These are phyloP conservation scores for Ceraclea dissimilis DNA, from an alignment of 2,888 invertebrate genomes.

Conservation along the genomic window DNA sequence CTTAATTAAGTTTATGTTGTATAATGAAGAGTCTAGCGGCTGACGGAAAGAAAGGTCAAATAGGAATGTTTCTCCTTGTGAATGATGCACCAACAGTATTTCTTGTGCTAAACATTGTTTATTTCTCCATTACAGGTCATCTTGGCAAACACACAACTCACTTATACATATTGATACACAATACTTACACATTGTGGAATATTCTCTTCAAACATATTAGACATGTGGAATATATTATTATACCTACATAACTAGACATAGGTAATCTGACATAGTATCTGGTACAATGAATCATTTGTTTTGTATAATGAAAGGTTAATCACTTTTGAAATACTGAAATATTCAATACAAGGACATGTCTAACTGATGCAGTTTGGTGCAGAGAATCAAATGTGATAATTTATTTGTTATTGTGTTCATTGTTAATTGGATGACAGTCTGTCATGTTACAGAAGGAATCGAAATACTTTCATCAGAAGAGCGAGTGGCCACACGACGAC, in stretches of 20 bases:
- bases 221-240: background rate
- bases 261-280: too few relatives aligned
- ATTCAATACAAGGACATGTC: background rate
- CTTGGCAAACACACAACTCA: slow-evolving; percentile 22
- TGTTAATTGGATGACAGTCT: slow-evolving; percentile 13
- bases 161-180: slow-evolving; percentile 7
- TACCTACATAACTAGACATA: too few relatives aligned
- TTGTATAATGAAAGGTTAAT: too few relatives aligned
- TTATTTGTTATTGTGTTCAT: background rate
- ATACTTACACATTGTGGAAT: background rate
- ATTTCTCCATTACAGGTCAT: slow-evolving; percentile 5
- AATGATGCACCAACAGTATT: too few relatives aligned
- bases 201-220: background rate
- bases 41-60: too few relatives aligned
- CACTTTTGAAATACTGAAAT: too few relatives aligned
- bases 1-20: too few relatives aligned
- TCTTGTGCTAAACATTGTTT: background rate
- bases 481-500: background rate
- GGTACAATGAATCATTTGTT: too few relatives aligned
- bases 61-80: too few relatives aligned
- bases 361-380: background rate
- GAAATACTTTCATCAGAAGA: slow-evolving; percentile 17
- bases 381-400: background rate
- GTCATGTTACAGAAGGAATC: slow-evolving; percentile 16
- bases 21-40: too few relatives aligned